Conservation (phyloP, 2,113 vertebrate genomes). For the Pagrus major region DNA sequence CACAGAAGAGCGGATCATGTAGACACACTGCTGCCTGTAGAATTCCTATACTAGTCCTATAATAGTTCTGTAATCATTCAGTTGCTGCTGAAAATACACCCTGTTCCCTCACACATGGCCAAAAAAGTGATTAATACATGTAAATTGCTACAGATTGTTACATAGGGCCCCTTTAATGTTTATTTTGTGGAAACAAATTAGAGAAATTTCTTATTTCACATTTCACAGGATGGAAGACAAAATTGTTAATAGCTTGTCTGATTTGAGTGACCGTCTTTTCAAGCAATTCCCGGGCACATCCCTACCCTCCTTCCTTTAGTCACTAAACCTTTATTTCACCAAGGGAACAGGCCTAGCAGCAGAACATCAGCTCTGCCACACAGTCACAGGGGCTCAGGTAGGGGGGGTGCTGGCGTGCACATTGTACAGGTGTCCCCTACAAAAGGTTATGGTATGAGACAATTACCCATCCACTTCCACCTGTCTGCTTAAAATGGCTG, state of each 20-base stretch:
- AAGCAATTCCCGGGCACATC: neutral
- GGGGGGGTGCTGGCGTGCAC: neutral
- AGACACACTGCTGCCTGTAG: no score
- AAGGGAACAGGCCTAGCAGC: neutral
- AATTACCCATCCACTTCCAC: slow-evolving; percentile 73
- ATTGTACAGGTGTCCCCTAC: slow-evolving; percentile 69
- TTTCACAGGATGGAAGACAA: neutral
- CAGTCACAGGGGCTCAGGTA: neutral
- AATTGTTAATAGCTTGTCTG: neutral
- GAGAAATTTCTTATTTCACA: no score
- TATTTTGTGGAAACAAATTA: no score
- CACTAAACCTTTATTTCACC: slow-evolving; percentile 20
- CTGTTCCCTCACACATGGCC: no score
- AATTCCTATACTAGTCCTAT: no score
- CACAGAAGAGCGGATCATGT: no score
- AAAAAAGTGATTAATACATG: no score
- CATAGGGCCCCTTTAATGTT: no score
- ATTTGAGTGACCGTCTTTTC: neutral
- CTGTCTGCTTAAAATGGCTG: slow-evolving; percentile 72
- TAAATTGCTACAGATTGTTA: no score
- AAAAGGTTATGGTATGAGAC: slow-evolving; percentile 75
- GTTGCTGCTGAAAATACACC: no score
- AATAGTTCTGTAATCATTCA: no score
- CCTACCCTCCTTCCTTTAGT: neutral
- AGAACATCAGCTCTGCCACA: slow-evolving; percentile 1